Base-by-base conservation (phyloP, 2,888 invertebrate genomes). In the Myathropa florea region DNA sequence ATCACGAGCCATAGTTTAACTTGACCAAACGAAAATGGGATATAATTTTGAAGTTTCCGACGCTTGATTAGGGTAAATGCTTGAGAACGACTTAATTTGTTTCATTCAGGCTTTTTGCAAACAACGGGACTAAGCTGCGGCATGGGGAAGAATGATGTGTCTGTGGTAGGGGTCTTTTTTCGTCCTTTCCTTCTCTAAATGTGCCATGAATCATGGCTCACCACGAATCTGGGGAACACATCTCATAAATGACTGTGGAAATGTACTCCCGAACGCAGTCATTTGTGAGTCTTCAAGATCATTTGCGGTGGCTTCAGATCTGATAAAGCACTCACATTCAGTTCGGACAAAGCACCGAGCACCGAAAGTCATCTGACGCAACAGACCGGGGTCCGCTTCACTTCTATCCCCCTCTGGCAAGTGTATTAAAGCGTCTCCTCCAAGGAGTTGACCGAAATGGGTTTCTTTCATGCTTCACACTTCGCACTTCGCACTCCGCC, bases 401-500 rank as follows among this genome's bases (percentile, higher is more conserved):
- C 12, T 33, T n/a, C 68, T 73, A 46, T 18, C 46, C 39, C 18
- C n/a, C 4, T 18, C 46, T 6, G n/a, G 4, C n/a, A 46, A 46
- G 21, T 53, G 7, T 12, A 57, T 57, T 24, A 57, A 23, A 24
- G 57, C 57, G 4, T 12, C 24, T 26, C 12, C 57, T 14, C 4
- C 57, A 26, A 57, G 24, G 24, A 24, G 23, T 12, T 23, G 12
- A 24, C 24, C 57, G 57, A 57, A 57, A 57, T 57, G 57, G 23
- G 57, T 64, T 70, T 79, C 30, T 60, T 24, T 46, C 59, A 39
- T 55, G 63, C 59, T 75, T 53, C 60, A 53, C 61, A 68, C 77
- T 75, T 75, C 24, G 57, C 10, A 24, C 73, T 79, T 78, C n/a
- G n/a, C n/a, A n/a, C 77, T 75, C 79, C 24, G 57, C 10, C 57